These are phyloP conservation scores for Euphydryas editha DNA, from an alignment of 2,888 invertebrate genomes.

Conservation along the genomic window DNA sequence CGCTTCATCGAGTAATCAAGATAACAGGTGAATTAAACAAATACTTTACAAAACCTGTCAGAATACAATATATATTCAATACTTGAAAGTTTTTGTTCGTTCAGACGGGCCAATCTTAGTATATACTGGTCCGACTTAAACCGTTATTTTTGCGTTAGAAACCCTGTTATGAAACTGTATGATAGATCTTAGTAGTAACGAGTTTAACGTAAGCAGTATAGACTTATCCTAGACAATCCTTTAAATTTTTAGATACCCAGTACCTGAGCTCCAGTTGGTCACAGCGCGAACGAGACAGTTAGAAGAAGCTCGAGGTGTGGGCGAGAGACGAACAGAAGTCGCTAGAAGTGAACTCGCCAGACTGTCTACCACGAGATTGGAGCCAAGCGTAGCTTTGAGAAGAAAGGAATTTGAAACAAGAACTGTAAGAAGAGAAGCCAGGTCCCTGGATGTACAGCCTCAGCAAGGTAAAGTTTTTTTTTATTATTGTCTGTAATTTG, in stretches of 20 bases:
- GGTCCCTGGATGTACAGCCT: constrained; percentile 76
- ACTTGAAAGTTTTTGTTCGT: too few species aligned
- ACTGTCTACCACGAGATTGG: constrained; percentile 86
- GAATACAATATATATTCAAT: neutral
- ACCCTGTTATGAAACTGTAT: too few species aligned
- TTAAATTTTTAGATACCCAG: constrained; percentile 65
- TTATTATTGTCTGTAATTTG: neutral
- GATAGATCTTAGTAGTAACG: too few species aligned
- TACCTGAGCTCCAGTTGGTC: constrained; percentile 86
- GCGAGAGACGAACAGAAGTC: constrained; percentile 86
- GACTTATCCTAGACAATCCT: too few species aligned
- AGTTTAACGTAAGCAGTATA: neutral
- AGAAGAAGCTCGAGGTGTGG: constrained; percentile 86
- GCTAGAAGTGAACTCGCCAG: constrained; percentile 87
- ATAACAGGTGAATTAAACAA: constrained; percentile 66
- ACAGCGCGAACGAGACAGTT: constrained; percentile 89
- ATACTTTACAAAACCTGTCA: neutral
- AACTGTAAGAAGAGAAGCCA: constrained; percentile 68
- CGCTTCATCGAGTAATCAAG: constrained; percentile 65
- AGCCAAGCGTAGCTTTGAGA: constrained; percentile 89
- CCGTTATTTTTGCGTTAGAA: too few species aligned
- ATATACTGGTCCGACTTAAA: too few species aligned
- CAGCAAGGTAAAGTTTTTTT: constrained; percentile 57
- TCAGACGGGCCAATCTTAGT: too few species aligned
- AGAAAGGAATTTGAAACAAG: constrained; percentile 89